Conservation (phyloP, 2,113 vertebrate genomes). For the Brachyhypopomus gauderio region DNA sequence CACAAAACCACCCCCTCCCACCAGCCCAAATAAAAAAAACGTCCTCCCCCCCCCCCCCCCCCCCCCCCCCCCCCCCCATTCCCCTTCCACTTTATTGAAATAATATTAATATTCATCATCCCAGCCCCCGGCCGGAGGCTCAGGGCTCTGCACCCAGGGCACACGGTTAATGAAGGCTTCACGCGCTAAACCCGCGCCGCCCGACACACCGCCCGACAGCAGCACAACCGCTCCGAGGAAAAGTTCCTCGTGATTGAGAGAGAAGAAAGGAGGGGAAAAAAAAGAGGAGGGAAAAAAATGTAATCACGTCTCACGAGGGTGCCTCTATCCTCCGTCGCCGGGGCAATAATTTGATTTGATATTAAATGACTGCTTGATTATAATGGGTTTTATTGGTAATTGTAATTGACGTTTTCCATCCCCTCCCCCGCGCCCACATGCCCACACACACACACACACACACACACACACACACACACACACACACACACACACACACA, state of each 20-base stretch:
- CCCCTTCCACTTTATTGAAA: slow-evolving; percentile 61
- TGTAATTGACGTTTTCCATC: slow-evolving; percentile 68
- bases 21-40: too few species aligned
- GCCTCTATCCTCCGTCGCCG: slow-evolving; percentile 64
- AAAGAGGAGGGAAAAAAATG: slow-evolving; percentile 71
- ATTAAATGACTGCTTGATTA: slow-evolving; percentile 81
- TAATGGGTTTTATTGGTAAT: slow-evolving; percentile 78
- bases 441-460: slow-evolving; percentile 12
- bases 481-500: slow-evolving; percentile 23
- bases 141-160: slow-evolving; percentile 71
- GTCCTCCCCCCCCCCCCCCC: background rate
- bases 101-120: slow-evolving; percentile 74
- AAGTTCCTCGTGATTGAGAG: slow-evolving; percentile 29
- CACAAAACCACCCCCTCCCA: background rate
- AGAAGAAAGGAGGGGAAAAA: slow-evolving; percentile 63
- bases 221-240: slow-evolving; percentile 58
- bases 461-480: slow-evolving; percentile 33
- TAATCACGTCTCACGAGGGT: slow-evolving; percentile 70
- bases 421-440: too few species aligned
- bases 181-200: slow-evolving; percentile 47
- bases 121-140: slow-evolving; percentile 15
- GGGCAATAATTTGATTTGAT: slow-evolving; percentile 76
- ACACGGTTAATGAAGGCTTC: slow-evolving; percentile 79
- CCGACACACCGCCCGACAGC: slow-evolving; percentile 51
- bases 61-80: slow-evolving; percentile 20